Conservation (phyloP, 2,888 invertebrate genomes). For the Drosophila borborema region DNA sequence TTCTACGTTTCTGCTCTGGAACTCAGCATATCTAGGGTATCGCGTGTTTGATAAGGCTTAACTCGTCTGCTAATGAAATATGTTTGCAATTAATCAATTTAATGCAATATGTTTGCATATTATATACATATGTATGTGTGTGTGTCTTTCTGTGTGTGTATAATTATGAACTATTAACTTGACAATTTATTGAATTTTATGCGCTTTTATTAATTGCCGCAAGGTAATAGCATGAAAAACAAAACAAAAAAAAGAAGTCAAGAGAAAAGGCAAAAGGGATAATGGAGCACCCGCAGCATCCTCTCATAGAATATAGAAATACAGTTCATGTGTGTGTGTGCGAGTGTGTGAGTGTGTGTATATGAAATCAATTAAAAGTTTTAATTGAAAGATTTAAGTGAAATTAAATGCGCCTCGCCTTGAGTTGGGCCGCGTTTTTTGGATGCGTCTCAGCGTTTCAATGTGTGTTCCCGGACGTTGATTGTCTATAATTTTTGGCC, state of each 20-base stretch:
- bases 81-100: slow-evolving; percentile 34
- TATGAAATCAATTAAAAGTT: slow-evolving; percentile 75
- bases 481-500: slow-evolving; percentile 42
- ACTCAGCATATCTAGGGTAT: not conserved
- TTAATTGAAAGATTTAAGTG: slow-evolving; percentile 78
- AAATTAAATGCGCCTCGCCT: slow-evolving; percentile 53
- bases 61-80: slow-evolving; percentile 13
- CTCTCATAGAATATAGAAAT: not conserved
- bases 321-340: slow-evolving; percentile 1
- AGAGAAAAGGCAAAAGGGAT: slow-evolving; percentile 1
- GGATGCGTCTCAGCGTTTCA: slow-evolving; percentile 21
- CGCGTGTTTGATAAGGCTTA: not conserved
- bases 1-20: not conserved
- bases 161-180: slow-evolving; percentile 24
- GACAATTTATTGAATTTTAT: slow-evolving; percentile 30
- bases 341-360: slow-evolving; percentile 28
- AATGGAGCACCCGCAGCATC: not conserved
- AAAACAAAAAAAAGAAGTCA: not conserved
- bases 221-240: slow-evolving; percentile 9
- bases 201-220: slow-evolving; percentile 38
- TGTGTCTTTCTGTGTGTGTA: not conserved
- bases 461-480: slow-evolving; percentile 14
- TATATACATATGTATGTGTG: slow-evolving; percentile 3
- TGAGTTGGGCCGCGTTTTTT: slow-evolving; percentile 1
- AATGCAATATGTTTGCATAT: slow-evolving; percentile 35